Evolutionary conservation across 2,888 invertebrate species (phyloP), one percentile per base, ranked within the genome.

Genomic region (Tortrix viridana): DNA sequence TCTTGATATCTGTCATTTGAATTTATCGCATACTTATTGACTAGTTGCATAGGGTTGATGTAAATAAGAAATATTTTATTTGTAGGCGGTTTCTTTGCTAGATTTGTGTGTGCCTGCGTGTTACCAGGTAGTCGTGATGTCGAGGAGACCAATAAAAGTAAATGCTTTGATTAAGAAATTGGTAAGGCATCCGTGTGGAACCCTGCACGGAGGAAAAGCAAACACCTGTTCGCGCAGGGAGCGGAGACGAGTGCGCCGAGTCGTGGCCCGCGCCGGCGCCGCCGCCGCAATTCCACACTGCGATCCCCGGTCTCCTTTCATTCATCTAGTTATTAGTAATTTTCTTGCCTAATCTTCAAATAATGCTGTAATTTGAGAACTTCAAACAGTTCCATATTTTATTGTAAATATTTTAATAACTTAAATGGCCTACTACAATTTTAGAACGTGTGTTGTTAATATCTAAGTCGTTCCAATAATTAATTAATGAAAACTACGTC

Each of bases 371-470:
- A 72, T 77, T 62, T 82, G 78, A 81, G 84, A 79, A 85, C 85
- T 88, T 86, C 87, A 83, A 86, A 85, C 84, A 80, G 84, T 86
- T 85, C 85, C 84, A 75, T 82, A 81, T 85, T 84, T 88, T 88
- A 88, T 78, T 91, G 91, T 91, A 91, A 85, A 91, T 91, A 91
- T 88, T 88, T 85, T 88, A 84, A 75, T 86, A 84, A 86, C 75
- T 86, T 86, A 82, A 83, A 89, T 85, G 89, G 90, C 89, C 89
- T 90, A 91, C 77, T 86, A 85, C 76, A 78, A 79, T 81, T 82
- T 80, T 84, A 82, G 84, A 80, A 80, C 77, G 86, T 85, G 85
- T 89, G 86, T 89, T 86, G 85, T 85, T 88, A 86, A 83, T 79
- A 72, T 81, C 81, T 80, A 79, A 80, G 80, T 85, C 84, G 82